Base-by-base conservation (phyloP, 2,113 vertebrate genomes). In the Thamnophis sirtalis region DNA sequence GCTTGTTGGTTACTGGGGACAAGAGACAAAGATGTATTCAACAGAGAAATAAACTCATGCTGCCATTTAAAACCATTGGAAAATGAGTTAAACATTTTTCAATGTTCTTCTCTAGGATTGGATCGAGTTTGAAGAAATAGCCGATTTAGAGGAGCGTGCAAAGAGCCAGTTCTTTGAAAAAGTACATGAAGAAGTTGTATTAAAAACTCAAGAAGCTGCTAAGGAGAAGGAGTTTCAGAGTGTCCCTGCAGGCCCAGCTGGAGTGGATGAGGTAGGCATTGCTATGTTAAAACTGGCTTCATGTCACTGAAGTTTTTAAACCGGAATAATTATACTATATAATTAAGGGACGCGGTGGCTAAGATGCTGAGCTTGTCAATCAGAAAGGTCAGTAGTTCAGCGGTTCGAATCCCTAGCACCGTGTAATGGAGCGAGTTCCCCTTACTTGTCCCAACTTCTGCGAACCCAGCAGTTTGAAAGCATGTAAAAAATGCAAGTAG, bases 61-160 rank as follows among this genome's bases (percentile, higher is more conserved):
- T 68, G 1, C 4, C 9, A 7, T 4, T 4, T 11, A 51, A 84
- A 5, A 54, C 43, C 48, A 17, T 10, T 7, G 17, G 38, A 53
- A n/a, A 50, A 19, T 8, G 19, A 33, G 26, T 63, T 2, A 50
- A 53, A 92, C n/a, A 9, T 51, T 11, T 21, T 33, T 80, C 48
- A 8, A 10, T 94, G 93, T 86, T 95, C 1, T 53, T 95, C 87
- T 93, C 89, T 94, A 99, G 99, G 99, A 99, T 96, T 99, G 99
- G 99, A 98, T 99, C 58, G 99, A 99, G 96, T 99, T 99, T 95
- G 99, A 99, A 96, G 99, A 99, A 98, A 99, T 99, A 94, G 99
- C 99, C 0, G 99, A 99, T 96, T 95, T 99, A 51, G 99, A 99
- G 96, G 99, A 99, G 92, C 98, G 99, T 86, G 99, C 99, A 85